Base-by-base conservation (phyloP, 2,888 invertebrate species). In the Tortricodes alternella region DNA sequence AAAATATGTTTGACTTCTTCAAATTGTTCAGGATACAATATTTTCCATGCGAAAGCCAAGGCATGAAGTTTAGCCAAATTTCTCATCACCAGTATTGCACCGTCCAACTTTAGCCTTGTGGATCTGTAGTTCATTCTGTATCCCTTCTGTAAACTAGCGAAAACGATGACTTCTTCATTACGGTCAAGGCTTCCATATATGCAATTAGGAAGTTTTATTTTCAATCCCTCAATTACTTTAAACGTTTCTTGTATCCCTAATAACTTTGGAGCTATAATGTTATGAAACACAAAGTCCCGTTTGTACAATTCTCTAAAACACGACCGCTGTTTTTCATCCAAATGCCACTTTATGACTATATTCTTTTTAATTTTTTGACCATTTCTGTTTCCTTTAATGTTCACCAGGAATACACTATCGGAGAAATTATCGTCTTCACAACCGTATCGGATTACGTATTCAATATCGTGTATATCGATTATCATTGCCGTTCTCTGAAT, bases 41-140 rank as follows among this genome's bases (percentile, higher is more conserved):
- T 74, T 50, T 75, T 72, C 21, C 80, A 62, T 1, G 70, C 74
- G 63, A 83, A 85, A 13, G 81, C 81, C 37, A 85, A 63, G 6
- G 78, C 86, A 53, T 87, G 85, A 46, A 84, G 65, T 71, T 83
- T 86, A 1, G 81, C 86, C 59, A 85, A 73, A 72, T 80, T 73
- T 68, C 79, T 85, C 62, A 84, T 67, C 38, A 76, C 78, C 3
- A 83, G 64, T 8, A 71, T 63, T 8, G 75, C 76, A 46, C 83
- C 80, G 27, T 65, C 63, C 4, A 83, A 63, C 61, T 78, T 74
- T 57, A 71, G 68, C 62, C 73, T 71, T 15, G 63, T 48, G 43
- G 81, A 68, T 73, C 84, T 74, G 41, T 80, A 65, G n/a, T 72
- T 66, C 41, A 72, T 52, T 52, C 34, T 67, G 49, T 66, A 79